Evolutionary conservation across 2,113 vertebrate species (phyloP).

Genomic region (Caracal caracal): DNA sequence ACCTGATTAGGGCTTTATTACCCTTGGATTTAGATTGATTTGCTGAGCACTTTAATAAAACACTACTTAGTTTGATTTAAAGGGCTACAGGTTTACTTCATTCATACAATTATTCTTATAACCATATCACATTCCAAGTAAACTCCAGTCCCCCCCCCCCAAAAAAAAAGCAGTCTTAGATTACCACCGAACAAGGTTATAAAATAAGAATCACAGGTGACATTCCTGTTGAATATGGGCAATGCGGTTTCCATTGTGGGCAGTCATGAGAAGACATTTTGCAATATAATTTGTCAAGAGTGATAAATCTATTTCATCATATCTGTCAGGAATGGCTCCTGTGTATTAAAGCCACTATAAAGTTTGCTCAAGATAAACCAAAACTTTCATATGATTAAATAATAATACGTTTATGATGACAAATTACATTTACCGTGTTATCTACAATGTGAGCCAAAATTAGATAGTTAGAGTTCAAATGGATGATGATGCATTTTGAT

Average conservation of each 20-base stretch:
- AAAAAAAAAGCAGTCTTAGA: constrained; percentile 84
- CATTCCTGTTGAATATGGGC: constrained; percentile 86
- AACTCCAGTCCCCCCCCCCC: constrained; percentile 24
- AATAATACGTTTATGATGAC: constrained; percentile 90
- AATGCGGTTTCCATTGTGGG: constrained; percentile 86
- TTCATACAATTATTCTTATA: constrained; percentile 94
- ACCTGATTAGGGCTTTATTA: constrained; percentile 99
- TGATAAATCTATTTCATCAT: constrained; percentile 96
- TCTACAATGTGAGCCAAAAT: constrained; percentile 85
- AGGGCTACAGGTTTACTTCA: constrained; percentile 90
- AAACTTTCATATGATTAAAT: constrained; percentile 91
- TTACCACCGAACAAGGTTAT: constrained; percentile 88
- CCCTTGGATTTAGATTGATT: constrained; percentile 99
- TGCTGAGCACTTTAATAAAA: constrained; percentile 99
- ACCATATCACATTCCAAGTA: constrained; percentile 85
- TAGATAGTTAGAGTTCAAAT: constrained; percentile 86
- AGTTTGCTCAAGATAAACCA: constrained; percentile 91
- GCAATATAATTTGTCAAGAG: constrained; percentile 92
- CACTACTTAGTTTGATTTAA: constrained; percentile 98
- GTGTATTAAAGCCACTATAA: constrained; percentile 96
- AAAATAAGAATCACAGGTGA: constrained; percentile 92
- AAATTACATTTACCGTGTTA: constrained; percentile 91
- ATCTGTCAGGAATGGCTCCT: constrained; percentile 89
- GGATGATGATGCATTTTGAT: constrained; percentile 87
- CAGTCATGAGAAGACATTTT: constrained; percentile 88